Evolutionary conservation across 2,888 invertebrate species (phyloP), one percentile per base, ranked within the genome.

Genomic region (Patella pellucida): DNA sequence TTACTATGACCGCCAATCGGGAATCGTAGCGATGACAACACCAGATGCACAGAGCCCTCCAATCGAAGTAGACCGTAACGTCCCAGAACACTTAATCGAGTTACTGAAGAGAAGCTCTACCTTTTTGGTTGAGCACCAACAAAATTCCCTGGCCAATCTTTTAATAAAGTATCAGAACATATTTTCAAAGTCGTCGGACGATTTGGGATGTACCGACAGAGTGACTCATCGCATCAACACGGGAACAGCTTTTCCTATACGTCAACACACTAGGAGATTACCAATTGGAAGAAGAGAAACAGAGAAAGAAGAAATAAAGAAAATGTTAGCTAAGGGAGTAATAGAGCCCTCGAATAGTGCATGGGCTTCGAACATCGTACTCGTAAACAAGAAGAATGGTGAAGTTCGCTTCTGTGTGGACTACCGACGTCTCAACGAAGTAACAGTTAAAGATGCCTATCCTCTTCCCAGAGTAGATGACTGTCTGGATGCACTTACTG

Each of bases 131-230:
- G 51, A 5, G 27, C 31, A 69, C 19, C 23, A 74, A n/a, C n/a
- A 16, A 23, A 14, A 16, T 14, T 23, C 68, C 16, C n/a, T 79
- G 2, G 27, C 62, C 16, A 51, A 41, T 16, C 72, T 79, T n/a
- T 69, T 79, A 12, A 15, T 19, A 3, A 75, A 71, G 56, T 67
- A 76, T 74, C n/a, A 52, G 16, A 52, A 72, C 19, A 71, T 78
- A 68, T 79, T 79, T 73, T 68, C 79, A 27, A 75, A n/a, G n/a
- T 69, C 71, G 4, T 69, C 78, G 15, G 70, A 69, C 23, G 75
- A 77, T 52, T 52, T 77, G 16, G 79, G 79, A n/a, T 15, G 23
- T 41, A 77, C 77, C 15, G 69, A 19, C 41, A 31, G 69, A 23
- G 73, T 76, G 19, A 41, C 72, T n/a, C 76, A 76, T 68, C 27